Percentiles rank a stretch among this genome's conserved stretches.
phyloP scores from a whole-genome alignment of 2,113 vertebrate genomes.

The Choloepus hoffmanni region DNA sequence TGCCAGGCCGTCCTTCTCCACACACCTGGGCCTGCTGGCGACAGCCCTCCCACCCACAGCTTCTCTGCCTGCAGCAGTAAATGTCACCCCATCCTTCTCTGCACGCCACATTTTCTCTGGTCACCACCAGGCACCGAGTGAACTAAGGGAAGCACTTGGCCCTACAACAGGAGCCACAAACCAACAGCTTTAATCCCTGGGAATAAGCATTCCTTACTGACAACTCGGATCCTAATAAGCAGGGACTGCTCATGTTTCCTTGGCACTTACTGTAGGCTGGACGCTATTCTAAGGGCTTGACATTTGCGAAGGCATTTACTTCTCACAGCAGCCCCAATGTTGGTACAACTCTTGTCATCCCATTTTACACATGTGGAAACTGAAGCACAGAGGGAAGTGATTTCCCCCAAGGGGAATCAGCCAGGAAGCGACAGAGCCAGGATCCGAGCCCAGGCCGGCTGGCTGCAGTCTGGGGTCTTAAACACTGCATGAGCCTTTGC shows the following conservation, averaged over 20 bases:
- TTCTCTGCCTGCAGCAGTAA: background rate
- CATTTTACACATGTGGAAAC: background rate
- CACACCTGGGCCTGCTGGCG: background rate
- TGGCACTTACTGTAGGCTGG: background rate
- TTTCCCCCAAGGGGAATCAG: too few relatives aligned
- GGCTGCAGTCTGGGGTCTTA: background rate
- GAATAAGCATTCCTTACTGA: background rate
- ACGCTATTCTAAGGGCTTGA: too few relatives aligned
- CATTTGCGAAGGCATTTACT: background rate
- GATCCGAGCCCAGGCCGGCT: background rate
- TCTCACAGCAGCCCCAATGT: background rate
- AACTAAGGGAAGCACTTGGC: background rate
- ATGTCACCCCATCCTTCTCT: slow-evolving; percentile 55
- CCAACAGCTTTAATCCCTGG: too few relatives aligned
- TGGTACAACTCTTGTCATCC: background rate
- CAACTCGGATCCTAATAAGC: rapidly evolving
- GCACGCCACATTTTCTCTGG: background rate
- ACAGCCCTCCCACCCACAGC: background rate
- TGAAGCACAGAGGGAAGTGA: background rate
- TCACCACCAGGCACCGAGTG: background rate
- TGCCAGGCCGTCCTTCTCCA: slow-evolving; percentile 4
- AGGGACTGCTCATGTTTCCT: background rate
- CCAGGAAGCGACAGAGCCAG: background rate
- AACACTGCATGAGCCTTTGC: background rate
- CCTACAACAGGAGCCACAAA: background rate